Conservation (phyloP, 2,888 invertebrate species). For the Epiblema foenella region DNA sequence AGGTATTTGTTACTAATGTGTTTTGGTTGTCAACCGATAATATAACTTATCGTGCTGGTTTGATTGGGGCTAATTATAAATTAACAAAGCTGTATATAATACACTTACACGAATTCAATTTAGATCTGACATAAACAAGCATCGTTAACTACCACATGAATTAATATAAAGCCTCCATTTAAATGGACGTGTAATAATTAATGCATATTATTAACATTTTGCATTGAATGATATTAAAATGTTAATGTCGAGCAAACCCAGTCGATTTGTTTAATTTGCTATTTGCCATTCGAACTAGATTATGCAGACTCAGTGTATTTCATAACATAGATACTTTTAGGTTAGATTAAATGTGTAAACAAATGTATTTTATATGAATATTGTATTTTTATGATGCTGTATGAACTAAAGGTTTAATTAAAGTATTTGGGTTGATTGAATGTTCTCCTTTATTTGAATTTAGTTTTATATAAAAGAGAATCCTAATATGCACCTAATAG, state of each 20-base stretch:
- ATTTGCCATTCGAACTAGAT: conserved; percentile 17
- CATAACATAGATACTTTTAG: background rate
- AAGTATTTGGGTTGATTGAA: conserved; percentile 24
- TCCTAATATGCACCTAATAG: no score
- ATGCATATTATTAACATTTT: conserved; percentile 28
- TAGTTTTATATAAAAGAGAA: background rate
- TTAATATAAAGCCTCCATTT: conserved; percentile 10
- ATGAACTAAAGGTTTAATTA: conserved; percentile 28
- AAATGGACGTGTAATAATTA: conserved; percentile 18
- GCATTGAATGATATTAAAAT: conserved; percentile 17
- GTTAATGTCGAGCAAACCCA: conserved; percentile 13
- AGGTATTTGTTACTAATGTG: no score
- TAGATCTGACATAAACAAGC: background rate
- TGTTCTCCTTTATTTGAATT: conserved; percentile 4
- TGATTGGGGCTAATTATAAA: background rate
- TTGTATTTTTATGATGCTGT: conserved; percentile 30
- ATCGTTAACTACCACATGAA: background rate
- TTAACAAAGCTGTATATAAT: background rate
- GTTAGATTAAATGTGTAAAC: conserved; percentile 10
- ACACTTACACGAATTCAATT: conserved; percentile 1
- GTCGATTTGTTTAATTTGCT: conserved; percentile 21
- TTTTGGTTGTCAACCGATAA: no score
- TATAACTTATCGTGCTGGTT: no score
- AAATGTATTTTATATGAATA: conserved; percentile 30
- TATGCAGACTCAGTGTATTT: conserved; percentile 30